These are phyloP conservation scores for Actenoides lindsayi DNA, from an alignment of 2,113 vertebrate species.

Conservation along the genomic window DNA sequence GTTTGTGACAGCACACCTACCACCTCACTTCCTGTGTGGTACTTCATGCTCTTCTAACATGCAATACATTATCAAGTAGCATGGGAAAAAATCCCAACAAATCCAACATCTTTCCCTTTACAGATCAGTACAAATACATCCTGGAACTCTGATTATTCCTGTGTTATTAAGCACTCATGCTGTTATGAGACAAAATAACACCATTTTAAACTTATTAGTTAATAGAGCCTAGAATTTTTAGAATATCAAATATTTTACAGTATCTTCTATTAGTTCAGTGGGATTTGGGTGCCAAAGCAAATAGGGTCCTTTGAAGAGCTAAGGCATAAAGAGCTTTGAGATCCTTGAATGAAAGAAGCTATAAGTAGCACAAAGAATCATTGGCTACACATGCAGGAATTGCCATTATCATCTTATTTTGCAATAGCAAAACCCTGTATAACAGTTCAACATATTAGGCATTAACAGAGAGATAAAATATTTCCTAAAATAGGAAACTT, in stretches of 20 bases:
- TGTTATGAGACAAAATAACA: neutral
- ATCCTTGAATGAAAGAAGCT: slow-evolving; percentile 34
- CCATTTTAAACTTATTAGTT: neutral
- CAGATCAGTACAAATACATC: neutral
- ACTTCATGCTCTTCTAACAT: neutral
- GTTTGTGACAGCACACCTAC: neutral
- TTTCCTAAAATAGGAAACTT: slow-evolving; percentile 26
- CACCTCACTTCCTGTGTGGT: neutral
- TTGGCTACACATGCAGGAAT: slow-evolving; percentile 1
- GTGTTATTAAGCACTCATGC: neutral
- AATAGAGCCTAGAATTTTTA: neutral
- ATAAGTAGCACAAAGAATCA: slow-evolving; percentile 48
- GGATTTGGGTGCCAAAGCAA: slow-evolving; percentile 18
- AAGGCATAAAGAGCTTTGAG: slow-evolving; percentile 32
- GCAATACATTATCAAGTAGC: neutral
- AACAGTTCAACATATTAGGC: slow-evolving; percentile 38
- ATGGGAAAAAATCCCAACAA: neutral
- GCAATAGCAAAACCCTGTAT: slow-evolving; percentile 35
- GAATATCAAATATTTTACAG: neutral
- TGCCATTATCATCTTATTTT: slow-evolving; percentile 50
- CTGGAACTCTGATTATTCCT: neutral
- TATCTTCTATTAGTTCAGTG: neutral
- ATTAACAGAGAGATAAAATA: slow-evolving; percentile 53
- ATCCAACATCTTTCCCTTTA: neutral
- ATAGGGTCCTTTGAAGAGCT: slow-evolving; percentile 29